A percentile compares a stretch with the other conserved stretches of the same genome.
phyloP scores from a whole-genome alignment of 2,888 invertebrate genomes.

The Ornithoptera alexandrae region DNA sequence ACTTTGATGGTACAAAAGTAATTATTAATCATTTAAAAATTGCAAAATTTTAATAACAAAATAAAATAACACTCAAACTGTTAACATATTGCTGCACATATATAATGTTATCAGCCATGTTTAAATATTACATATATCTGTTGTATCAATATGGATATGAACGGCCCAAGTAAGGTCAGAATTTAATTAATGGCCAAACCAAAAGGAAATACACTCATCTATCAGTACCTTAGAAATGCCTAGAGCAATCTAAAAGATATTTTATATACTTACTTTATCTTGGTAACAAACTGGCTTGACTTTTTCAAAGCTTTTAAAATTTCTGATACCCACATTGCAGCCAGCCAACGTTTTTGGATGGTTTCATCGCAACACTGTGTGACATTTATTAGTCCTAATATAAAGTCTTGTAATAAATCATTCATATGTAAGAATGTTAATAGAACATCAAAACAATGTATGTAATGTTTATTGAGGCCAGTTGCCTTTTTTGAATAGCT shows the following conservation, averaged over 20 bases:
- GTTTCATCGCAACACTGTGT: constrained; percentile 52
- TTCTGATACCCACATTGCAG: constrained; percentile 78
- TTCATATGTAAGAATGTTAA: constrained; percentile 74
- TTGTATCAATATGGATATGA: no score
- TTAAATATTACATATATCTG: no score
- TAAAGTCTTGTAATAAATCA: constrained; percentile 70
- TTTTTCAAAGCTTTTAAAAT: constrained; percentile 68
- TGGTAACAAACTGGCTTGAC: constrained; percentile 54
- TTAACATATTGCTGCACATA: no score
- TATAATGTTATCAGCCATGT: no score
- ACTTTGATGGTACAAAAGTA: no score
- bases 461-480: constrained; percentile 50
- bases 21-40: neutral
- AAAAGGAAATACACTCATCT: no score
- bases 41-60: no score
- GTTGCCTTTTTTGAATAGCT: constrained; percentile 44
- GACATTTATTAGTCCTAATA: constrained; percentile 65
- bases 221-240: neutral
- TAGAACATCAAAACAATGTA: constrained; percentile 77
- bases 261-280: constrained; percentile 48
- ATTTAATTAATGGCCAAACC: no score
- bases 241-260: neutral
- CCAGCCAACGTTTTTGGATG: constrained; percentile 54
- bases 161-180: no score
- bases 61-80: no score